A percentile compares a stretch with the other conserved stretches of the same genome.
Evolutionary conservation across 2,888 invertebrate species (phyloP).

Genomic region (Campoplex nolae): DNA sequence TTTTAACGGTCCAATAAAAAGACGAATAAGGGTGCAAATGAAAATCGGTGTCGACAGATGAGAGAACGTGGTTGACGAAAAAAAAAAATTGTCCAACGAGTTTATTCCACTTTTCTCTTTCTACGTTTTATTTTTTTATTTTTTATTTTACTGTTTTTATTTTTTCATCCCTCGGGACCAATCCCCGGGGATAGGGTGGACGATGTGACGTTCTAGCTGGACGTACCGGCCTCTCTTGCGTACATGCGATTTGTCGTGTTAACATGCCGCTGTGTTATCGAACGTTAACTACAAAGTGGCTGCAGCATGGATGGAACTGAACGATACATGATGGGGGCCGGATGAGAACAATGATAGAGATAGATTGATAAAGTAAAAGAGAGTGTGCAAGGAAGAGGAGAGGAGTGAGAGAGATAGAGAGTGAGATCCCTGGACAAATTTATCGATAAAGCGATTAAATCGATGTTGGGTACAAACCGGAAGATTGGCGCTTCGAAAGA

Average conservation of each 20-base stretch:
- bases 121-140: constrained; percentile 10
- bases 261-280: constrained; percentile 62
- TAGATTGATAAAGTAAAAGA: not conserved
- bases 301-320: constrained; percentile 5
- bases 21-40: constrained; percentile 75
- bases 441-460: constrained; percentile 71
- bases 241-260: constrained; percentile 61
- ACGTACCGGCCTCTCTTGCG: constrained; percentile 28
- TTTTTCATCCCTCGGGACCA: constrained; percentile 11
- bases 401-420: constrained; percentile 3
- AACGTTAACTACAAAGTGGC: constrained; percentile 59
- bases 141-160: not conserved
- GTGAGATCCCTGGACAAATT: constrained; percentile 56
- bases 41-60: constrained; percentile 74
- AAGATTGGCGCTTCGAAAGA: constrained; percentile 58
- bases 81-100: constrained; percentile 23
- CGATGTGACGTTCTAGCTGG: constrained; percentile 27
- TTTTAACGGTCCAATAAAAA: constrained; percentile 81
- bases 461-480: constrained; percentile 50
- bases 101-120: constrained; percentile 42
- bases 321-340: constrained; percentile 29
- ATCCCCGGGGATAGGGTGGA: not conserved
- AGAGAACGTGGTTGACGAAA: constrained; percentile 43
- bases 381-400: constrained; percentile 7
- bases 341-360: not conserved